Percentiles rank a stretch among this genome's conserved stretches.
Conservation (phyloP, 1,140 invertebrate species). For the Batillaria attramentaria region DNA sequence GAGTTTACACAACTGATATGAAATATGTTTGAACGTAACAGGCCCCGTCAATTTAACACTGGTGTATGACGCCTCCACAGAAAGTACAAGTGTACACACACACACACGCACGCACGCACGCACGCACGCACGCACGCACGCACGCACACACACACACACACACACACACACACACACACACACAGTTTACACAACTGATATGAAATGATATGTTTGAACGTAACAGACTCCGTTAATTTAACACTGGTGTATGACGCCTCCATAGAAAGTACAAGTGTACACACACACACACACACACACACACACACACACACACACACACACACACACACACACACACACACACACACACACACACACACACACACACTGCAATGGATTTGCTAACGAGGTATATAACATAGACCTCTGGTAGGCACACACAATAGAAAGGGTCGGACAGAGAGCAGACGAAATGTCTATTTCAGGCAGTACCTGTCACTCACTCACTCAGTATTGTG, state of each 20-base stretch:
- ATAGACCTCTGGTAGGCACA: neutral
- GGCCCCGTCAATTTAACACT: neutral
- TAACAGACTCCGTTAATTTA: no score
- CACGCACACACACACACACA: neutral
- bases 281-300: slow-evolving; percentile 3
- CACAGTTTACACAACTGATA: neutral
- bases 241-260: no score
- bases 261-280: neutral
- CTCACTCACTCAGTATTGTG: neutral
- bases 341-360: slow-evolving; percentile 7
- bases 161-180: slow-evolving; percentile 1
- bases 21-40: neutral
- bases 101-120: slow-evolving; percentile 10
- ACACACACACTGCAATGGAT: neutral
- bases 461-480: no score
- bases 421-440: neutral
- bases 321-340: slow-evolving; percentile 4
- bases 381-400: no score
- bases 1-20: no score
- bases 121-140: slow-evolving; percentile 13
- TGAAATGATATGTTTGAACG: no score
- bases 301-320: slow-evolving; percentile 6
- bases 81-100: neutral
- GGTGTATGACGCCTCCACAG: neutral
- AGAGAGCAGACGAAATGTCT: neutral